Evolutionary conservation across 1,140 invertebrate genomes (phyloP).

Genomic region (Dinoponera quadriceps): DNA sequence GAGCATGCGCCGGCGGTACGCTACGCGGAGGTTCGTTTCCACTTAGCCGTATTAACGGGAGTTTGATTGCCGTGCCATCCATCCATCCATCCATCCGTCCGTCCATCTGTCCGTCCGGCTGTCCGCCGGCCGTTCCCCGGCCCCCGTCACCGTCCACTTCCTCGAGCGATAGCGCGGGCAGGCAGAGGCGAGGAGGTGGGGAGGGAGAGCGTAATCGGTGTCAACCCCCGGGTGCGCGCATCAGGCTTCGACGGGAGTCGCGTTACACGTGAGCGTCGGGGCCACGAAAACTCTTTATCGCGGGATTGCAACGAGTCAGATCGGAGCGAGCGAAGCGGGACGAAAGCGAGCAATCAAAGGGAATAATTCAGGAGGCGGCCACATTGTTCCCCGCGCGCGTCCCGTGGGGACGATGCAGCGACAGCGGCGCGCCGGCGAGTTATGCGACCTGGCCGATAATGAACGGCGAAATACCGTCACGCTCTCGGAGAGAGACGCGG

Average conservation of each 20-base stretch:
- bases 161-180: conserved; percentile 32
- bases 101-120: conserved; percentile 57
- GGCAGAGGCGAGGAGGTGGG: conserved; percentile 34
- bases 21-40: conserved; percentile 71
- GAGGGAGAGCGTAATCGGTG: conserved; percentile 51
- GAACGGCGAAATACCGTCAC: conserved; percentile 71
- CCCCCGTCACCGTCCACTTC: neutral
- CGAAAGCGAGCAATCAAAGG: conserved; percentile 84
- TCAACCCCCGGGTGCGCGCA: conserved; percentile 37
- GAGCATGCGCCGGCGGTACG: conserved; percentile 38
- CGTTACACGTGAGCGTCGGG: conserved; percentile 40
- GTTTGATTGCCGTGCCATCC: conserved; percentile 77
- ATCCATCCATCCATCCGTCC: conserved; percentile 70
- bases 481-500: conserved; percentile 54
- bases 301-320: conserved; percentile 52
- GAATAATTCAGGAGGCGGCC: conserved; percentile 83
- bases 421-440: conserved; percentile 61
- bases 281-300: conserved; percentile 67
- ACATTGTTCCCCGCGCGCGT: conserved; percentile 79
- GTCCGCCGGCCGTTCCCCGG: conserved; percentile 18
- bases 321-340: conserved; percentile 74
- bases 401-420: conserved; percentile 70
- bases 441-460: conserved; percentile 71
- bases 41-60: conserved; percentile 79
- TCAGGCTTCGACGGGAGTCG: conserved; percentile 60